Conservation (phyloP, 2,113 vertebrate genomes). For the Petrocephalus zakoni region DNA sequence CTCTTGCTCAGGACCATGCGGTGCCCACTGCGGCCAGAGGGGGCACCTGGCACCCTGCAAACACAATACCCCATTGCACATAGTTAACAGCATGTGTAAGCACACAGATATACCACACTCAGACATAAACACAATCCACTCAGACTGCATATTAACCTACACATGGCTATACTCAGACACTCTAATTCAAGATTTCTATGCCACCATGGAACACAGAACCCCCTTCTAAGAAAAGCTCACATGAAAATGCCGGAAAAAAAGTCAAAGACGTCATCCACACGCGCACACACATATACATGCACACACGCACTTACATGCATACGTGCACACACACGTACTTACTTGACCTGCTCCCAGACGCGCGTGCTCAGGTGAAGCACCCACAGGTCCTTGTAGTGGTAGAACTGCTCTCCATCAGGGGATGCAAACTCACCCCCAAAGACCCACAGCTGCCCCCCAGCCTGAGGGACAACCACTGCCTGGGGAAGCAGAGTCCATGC, state of each 20-base stretch:
- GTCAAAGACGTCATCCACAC: not conserved
- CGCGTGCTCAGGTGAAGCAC: constrained; percentile 82
- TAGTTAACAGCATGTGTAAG: not conserved
- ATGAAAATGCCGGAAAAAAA: not conserved
- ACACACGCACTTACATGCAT: constrained; percentile 54
- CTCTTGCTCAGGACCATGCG: constrained; percentile 83
- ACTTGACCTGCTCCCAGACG: constrained; percentile 95
- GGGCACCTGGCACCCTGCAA: constrained; percentile 77
- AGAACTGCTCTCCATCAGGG: constrained; percentile 88
- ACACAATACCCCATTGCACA: constrained; percentile 16
- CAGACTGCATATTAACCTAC: not conserved
- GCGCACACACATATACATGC: constrained; percentile 41
- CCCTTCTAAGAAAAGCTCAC: not conserved
- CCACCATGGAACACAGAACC: not conserved
- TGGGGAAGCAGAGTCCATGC: constrained; percentile 41
- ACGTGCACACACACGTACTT: constrained; percentile 36
- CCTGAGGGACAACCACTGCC: constrained; percentile 81
- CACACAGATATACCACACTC: not conserved
- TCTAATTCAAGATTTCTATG: not conserved
- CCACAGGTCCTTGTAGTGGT: constrained; percentile 98
- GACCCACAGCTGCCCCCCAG: constrained; percentile 89
- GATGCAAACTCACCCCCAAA: constrained; percentile 95
- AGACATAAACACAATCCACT: not conserved
- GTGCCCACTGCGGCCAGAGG: constrained; percentile 88
- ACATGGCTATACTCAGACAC: not conserved